Evolutionary conservation across 2,888 invertebrate genomes (phyloP).

Genomic region (Hirtodrosophila trivittata): DNA sequence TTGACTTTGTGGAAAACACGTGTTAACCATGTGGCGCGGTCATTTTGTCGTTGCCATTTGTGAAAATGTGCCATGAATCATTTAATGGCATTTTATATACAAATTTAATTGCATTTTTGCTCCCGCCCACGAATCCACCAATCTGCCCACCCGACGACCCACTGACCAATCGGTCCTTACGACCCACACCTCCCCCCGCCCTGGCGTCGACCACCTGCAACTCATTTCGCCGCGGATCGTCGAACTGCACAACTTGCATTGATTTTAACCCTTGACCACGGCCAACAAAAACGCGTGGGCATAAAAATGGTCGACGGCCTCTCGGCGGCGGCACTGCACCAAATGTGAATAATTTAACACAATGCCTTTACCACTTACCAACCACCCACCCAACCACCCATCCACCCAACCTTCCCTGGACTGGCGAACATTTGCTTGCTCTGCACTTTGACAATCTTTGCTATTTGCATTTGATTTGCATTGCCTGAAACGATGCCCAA

Average conservation of each 20-base stretch:
- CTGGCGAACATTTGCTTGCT: constrained; percentile 58
- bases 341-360: constrained; percentile 80
- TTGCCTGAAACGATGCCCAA: constrained; percentile 59
- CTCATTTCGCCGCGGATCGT: constrained; percentile 39
- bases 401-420: not conserved
- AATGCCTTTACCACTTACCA: constrained; percentile 26
- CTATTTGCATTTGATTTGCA: constrained; percentile 80
- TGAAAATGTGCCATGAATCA: constrained; percentile 72
- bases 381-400: not conserved
- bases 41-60: constrained; percentile 61
- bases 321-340: constrained; percentile 51
- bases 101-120: constrained; percentile 72
- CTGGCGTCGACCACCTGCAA: not conserved
- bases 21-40: constrained; percentile 71
- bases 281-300: constrained; percentile 48
- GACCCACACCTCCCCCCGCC: not conserved
- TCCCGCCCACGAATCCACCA: constrained; percentile 14
- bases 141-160: not conserved
- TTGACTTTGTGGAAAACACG: constrained; percentile 58
- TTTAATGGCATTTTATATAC: constrained; percentile 62
- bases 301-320: constrained; percentile 50
- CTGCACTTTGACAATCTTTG: constrained; percentile 74
- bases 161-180: too few species aligned
- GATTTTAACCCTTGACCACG: constrained; percentile 55
- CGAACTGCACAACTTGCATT: constrained; percentile 54